A percentile compares a stretch with the other conserved stretches of the same genome.
Conservation (phyloP, 1,140 invertebrate genomes). For the Saccostrea cuccullata region DNA sequence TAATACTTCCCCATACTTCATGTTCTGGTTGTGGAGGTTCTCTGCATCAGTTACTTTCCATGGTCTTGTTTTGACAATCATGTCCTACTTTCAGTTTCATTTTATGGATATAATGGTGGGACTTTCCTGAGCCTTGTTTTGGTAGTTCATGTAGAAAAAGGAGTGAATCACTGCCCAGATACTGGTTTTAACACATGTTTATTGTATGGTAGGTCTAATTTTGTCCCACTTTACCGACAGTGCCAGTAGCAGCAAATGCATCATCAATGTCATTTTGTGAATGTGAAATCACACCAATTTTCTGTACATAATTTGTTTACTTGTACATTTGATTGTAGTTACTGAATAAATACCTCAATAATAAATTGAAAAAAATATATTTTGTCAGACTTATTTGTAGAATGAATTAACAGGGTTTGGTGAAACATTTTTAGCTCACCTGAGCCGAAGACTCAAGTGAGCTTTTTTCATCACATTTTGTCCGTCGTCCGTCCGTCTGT, state of each 20-base stretch:
- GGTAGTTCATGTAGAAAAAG: too few species aligned
- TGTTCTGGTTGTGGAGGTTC: too few species aligned
- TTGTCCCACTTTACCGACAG: background rate
- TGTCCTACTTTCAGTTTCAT: background rate
- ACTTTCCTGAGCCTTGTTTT: background rate
- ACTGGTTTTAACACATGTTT: background rate
- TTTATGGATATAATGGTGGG: background rate
- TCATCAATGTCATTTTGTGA: background rate
- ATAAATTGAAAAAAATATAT: background rate
- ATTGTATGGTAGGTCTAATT: background rate
- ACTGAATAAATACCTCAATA: constrained; percentile 35
- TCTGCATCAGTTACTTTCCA: too few species aligned
- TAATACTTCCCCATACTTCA: too few species aligned
- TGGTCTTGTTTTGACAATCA: background rate
- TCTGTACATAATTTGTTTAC: constrained; percentile 16
- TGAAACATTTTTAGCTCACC: background rate
- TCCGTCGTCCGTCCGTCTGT: too few species aligned
- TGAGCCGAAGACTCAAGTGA: too few species aligned
- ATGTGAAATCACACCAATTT: background rate
- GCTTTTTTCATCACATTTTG: too few species aligned
- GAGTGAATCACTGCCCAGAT: background rate
- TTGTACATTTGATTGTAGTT: constrained; percentile 33
- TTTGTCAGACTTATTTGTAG: background rate
- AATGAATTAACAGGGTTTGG: background rate
- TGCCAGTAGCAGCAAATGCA: constrained; percentile 9